A percentile compares a stretch with the other conserved stretches of the same genome.
Evolutionary conservation across 2,888 invertebrate species (phyloP).

Genomic region (Thera obeliscata): DNA sequence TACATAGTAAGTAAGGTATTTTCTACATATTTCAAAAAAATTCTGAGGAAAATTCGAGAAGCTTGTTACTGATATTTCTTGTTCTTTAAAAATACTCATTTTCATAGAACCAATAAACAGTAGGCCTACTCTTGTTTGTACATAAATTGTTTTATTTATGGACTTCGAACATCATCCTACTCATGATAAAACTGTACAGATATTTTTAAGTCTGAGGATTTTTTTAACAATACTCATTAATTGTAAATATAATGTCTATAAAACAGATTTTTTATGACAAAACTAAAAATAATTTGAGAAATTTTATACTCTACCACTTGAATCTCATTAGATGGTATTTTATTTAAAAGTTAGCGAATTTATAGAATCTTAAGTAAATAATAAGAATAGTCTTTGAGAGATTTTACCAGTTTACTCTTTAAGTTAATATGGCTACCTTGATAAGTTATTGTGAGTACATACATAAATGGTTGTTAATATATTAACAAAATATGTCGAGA

Average conservation of each 20-base stretch:
- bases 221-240: slow-evolving; percentile 79
- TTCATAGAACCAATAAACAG: slow-evolving; percentile 1
- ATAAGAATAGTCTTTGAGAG: slow-evolving; percentile 74
- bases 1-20: slow-evolving; percentile 22
- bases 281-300: slow-evolving; percentile 66
- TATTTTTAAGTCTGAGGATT: slow-evolving; percentile 61
- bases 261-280: slow-evolving; percentile 47
- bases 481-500: slow-evolving; percentile 78
- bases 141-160: not conserved
- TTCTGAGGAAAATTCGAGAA: slow-evolving; percentile 30
- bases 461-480: slow-evolving; percentile 77
- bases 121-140: not conserved
- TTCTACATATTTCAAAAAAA: not conserved
- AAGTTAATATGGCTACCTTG: slow-evolving; percentile 80
- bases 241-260: slow-evolving; percentile 70
- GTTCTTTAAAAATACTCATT: slow-evolving; percentile 18
- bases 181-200: slow-evolving; percentile 39
- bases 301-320: slow-evolving; percentile 80
- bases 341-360: slow-evolving; percentile 80
- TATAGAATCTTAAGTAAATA: slow-evolving; percentile 74
- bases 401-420: slow-evolving; percentile 79
- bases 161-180: slow-evolving; percentile 33
- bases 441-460: slow-evolving; percentile 71
- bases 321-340: slow-evolving; percentile 84
- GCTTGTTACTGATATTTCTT: slow-evolving; percentile 4